Evolutionary conservation across 2,888 invertebrate species (phyloP).

Genomic region (Dysmachus trigonus): DNA sequence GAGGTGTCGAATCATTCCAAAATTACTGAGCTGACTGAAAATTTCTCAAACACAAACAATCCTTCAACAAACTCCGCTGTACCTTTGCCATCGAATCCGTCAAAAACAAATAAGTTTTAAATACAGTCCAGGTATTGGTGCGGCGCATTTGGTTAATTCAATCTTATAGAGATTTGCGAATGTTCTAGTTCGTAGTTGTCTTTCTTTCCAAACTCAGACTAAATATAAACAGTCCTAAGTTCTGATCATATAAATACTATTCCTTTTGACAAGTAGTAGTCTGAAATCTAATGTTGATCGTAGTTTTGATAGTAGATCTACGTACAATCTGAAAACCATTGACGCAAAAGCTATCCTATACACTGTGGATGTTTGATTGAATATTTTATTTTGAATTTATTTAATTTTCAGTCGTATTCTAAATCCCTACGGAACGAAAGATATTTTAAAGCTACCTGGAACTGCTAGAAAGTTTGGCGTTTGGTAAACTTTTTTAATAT

Average conservation of each 20-base stretch:
- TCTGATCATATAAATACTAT: neutral
- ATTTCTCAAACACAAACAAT: constrained; percentile 10
- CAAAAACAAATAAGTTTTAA: constrained; percentile 60
- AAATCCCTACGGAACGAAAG: too few relatives aligned
- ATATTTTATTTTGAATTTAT: neutral
- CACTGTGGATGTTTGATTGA: neutral
- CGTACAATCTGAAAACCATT: neutral
- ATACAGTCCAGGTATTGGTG: constrained; percentile 21
- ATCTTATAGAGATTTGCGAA: constrained; percentile 13
- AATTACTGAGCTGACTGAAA: constrained; percentile 55
- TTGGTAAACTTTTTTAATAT: too few relatives aligned
- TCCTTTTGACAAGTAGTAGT: neutral
- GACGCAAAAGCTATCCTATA: neutral
- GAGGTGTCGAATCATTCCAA: constrained; percentile 62
- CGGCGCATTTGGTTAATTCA: neutral
- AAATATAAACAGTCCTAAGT: neutral
- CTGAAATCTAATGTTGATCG: neutral
- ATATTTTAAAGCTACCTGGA: too few relatives aligned
- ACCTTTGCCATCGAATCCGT: constrained; percentile 44
- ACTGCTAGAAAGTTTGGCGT: too few relatives aligned
- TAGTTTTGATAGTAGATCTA: neutral
- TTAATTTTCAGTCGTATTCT: neutral
- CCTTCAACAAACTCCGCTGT: constrained; percentile 36
- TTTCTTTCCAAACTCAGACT: neutral
- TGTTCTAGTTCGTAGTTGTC: neutral